These are phyloP conservation scores for Carlito syrichta DNA, from an alignment of 2,113 vertebrate genomes.

Conservation along the genomic window DNA sequence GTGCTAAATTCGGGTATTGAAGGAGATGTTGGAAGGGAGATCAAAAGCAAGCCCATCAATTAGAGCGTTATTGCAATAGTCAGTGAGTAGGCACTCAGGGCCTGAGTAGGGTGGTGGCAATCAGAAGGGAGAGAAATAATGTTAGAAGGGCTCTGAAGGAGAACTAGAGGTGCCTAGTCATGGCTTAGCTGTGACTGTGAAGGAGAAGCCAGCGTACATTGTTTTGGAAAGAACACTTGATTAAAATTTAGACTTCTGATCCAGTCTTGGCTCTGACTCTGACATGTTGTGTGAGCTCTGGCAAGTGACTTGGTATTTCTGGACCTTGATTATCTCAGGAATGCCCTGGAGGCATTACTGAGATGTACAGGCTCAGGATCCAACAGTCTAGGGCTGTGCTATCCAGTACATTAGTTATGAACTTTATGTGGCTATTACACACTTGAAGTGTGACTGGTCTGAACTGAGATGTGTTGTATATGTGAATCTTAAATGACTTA, in stretches of 20 bases:
- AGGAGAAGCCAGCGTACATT: background rate
- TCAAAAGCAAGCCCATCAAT: background rate
- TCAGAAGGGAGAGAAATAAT: background rate
- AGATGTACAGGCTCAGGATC: background rate
- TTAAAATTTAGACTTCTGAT: background rate
- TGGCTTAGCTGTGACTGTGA: background rate
- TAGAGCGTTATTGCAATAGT: background rate
- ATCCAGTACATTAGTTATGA: background rate
- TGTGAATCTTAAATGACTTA: background rate
- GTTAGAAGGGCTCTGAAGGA: background rate
- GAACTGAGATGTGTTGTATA: background rate
- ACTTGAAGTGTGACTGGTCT: background rate
- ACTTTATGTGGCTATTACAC: fast-evolving
- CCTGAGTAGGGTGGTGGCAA: background rate
- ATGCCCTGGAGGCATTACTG: background rate
- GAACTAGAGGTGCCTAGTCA: background rate
- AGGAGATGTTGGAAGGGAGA: background rate
- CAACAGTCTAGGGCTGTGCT: background rate
- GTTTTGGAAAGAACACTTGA: background rate
- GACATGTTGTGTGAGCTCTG: background rate
- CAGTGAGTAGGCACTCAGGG: background rate
- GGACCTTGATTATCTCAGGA: background rate
- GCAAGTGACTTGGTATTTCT: slow-evolving; percentile 3
- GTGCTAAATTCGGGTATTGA: background rate
- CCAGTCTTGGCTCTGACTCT: background rate